Evolutionary conservation across 2,797 vertebrate genomes (phyloP).

Genomic region (Spondyliosoma cantharus): DNA sequence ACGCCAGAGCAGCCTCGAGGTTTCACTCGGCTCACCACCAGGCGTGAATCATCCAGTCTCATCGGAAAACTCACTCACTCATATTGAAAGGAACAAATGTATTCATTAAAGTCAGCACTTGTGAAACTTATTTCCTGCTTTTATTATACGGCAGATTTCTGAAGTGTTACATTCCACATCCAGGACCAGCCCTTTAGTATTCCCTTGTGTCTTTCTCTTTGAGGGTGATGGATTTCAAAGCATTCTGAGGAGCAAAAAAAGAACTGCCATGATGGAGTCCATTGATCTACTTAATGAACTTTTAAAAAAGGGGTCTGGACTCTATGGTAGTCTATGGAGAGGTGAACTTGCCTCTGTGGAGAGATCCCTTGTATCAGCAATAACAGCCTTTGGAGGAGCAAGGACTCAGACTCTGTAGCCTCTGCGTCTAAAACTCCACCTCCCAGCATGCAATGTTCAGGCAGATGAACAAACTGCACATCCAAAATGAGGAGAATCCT

Average conservation of each 20-base stretch:
- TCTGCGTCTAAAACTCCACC: slow-evolving; percentile 37
- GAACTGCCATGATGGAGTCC: slow-evolving; percentile 45
- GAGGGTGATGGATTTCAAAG: slow-evolving; percentile 49
- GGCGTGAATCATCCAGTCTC: slow-evolving; percentile 24
- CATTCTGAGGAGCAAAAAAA: slow-evolving; percentile 34
- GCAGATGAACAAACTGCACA: slow-evolving; percentile 33
- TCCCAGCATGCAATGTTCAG: slow-evolving; percentile 68
- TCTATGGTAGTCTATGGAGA: slow-evolving; percentile 46
- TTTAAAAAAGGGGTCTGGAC: slow-evolving; percentile 46
- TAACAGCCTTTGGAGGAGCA: slow-evolving; percentile 73
- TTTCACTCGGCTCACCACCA: slow-evolving; percentile 33
- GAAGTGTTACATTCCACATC: slow-evolving; percentile 74
- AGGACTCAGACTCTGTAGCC: slow-evolving; percentile 44
- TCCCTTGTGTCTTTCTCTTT: slow-evolving; percentile 68
- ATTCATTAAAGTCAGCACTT: not conserved
- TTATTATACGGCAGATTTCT: slow-evolving; percentile 39
- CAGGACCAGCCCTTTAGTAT: slow-evolving; percentile 70
- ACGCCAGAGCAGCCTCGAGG: slow-evolving; percentile 42
- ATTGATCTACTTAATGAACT: slow-evolving; percentile 64
- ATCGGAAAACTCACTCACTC: slow-evolving; percentile 12
- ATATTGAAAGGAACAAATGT: slow-evolving; percentile 6
- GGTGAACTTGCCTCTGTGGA: slow-evolving; percentile 50
- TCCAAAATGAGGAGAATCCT: slow-evolving; percentile 16
- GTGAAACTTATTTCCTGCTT: slow-evolving; percentile 29
- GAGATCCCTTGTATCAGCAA: slow-evolving; percentile 79